A percentile compares a stretch with the other conserved stretches of the same genome.
phyloP scores from a whole-genome alignment of 2,797 vertebrate genomes.

The Spatula clypeata region DNA sequence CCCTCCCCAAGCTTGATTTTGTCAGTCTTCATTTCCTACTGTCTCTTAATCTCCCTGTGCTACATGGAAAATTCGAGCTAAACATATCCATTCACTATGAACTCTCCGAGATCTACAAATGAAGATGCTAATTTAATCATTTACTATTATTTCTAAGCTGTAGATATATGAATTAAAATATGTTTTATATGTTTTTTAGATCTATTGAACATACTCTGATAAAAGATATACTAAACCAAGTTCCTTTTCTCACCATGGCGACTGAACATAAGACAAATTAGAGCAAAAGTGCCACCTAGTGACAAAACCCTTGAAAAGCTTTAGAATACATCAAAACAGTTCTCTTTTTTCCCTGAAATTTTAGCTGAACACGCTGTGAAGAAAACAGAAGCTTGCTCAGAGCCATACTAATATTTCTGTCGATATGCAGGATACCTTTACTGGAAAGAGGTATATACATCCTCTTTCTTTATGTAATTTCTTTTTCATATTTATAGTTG shows the following conservation, averaged over 20 bases:
- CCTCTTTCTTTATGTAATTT: background rate
- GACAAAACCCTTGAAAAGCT: conserved; percentile 4
- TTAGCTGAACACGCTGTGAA: background rate
- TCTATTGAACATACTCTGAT: background rate
- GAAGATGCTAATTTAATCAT: background rate
- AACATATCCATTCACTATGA: background rate
- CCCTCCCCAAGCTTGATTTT: background rate
- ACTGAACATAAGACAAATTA: background rate
- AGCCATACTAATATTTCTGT: background rate
- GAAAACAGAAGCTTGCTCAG: background rate
- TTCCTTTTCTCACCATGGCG: background rate
- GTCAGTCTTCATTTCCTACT: background rate
- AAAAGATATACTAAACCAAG: background rate
- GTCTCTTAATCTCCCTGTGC: background rate
- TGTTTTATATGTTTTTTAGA: background rate
- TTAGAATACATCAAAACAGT: background rate
- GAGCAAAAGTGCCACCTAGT: conserved; percentile 77
- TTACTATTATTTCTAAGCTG: background rate
- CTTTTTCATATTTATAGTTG: background rate
- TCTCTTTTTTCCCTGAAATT: background rate
- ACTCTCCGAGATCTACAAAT: background rate
- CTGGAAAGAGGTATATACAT: background rate
- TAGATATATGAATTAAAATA: background rate
- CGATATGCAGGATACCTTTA: background rate
- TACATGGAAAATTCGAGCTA: background rate